A percentile compares a stretch with the other conserved stretches of the same genome.
Conservation (phyloP, 2,888 invertebrate genomes). For the Orchesella flavescens region DNA sequence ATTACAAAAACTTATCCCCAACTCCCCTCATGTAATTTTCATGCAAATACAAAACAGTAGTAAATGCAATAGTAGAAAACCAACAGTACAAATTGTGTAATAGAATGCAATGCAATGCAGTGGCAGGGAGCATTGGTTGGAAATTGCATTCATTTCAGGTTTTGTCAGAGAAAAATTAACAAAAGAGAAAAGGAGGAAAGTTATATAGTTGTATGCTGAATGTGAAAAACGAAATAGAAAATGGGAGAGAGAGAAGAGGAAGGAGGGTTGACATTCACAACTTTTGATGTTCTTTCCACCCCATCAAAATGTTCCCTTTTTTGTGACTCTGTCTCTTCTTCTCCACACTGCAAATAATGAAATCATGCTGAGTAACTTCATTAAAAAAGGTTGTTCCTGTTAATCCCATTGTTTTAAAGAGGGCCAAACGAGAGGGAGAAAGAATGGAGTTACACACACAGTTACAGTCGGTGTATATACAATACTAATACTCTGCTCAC, state of each 20-base stretch:
- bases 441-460: background rate
- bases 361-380: slow-evolving; percentile 54
- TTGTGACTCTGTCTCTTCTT: slow-evolving; percentile 9
- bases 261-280: slow-evolving; percentile 22
- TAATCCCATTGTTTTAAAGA: slow-evolving; percentile 23
- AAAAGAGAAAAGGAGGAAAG: background rate
- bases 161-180: no score
- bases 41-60: background rate
- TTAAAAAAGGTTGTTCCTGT: slow-evolving; percentile 25
- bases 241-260: background rate
- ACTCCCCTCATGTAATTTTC: background rate
- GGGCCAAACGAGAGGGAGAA: background rate
- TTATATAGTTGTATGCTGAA: no score
- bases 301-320: slow-evolving; percentile 46
- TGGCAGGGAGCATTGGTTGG: background rate
- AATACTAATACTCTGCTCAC: no score
- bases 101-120: background rate
- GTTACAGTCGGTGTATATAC: no score
- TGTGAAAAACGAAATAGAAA: no score
- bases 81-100: background rate
- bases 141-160: no score
- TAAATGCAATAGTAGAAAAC: no score
- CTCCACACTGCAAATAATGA: slow-evolving; percentile 14
- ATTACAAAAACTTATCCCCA: background rate
- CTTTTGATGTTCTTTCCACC: slow-evolving; percentile 48